These are phyloP conservation scores for Fissipunctia ypsillon DNA, from an alignment of 2,888 invertebrate genomes.

Conservation along the genomic window DNA sequence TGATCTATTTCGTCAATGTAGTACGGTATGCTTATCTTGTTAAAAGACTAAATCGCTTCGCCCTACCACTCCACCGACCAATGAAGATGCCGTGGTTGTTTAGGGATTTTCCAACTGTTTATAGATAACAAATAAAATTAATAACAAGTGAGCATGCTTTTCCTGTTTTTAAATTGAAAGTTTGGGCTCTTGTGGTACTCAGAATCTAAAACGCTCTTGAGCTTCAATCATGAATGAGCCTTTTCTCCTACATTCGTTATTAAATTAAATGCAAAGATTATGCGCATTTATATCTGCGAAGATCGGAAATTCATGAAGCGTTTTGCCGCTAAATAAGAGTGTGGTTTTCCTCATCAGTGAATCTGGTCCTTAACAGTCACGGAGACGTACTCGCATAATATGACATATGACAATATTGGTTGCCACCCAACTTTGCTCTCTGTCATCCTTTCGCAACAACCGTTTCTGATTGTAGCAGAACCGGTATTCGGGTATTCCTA, in stretches of 20 bases:
- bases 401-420: constrained; percentile 62
- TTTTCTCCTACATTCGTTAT: constrained; percentile 31
- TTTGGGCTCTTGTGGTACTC: neutral
- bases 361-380: constrained; percentile 35
- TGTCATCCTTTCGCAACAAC: constrained; percentile 65
- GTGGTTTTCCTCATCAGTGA: constrained; percentile 31
- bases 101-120: constrained; percentile 18
- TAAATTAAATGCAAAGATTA: constrained; percentile 36
- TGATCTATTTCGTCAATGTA: neutral
- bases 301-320: constrained; percentile 2
- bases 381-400: constrained; percentile 36
- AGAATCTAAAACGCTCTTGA: constrained; percentile 6
- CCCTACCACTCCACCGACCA: neutral
- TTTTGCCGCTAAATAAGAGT: constrained; percentile 9
- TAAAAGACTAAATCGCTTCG: neutral
- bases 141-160: constrained; percentile 5
- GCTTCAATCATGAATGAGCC: constrained; percentile 23
- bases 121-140: neutral
- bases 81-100: neutral
- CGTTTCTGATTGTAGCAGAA: constrained; percentile 63
- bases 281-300: constrained; percentile 13
- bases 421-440: constrained; percentile 67
- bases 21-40: neutral
- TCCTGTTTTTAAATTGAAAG: constrained; percentile 9
- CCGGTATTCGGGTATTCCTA: constrained; percentile 62